phyloP scores from a whole-genome alignment of 1,140 invertebrate genomes.

The Dufourea novaeangliae region DNA sequence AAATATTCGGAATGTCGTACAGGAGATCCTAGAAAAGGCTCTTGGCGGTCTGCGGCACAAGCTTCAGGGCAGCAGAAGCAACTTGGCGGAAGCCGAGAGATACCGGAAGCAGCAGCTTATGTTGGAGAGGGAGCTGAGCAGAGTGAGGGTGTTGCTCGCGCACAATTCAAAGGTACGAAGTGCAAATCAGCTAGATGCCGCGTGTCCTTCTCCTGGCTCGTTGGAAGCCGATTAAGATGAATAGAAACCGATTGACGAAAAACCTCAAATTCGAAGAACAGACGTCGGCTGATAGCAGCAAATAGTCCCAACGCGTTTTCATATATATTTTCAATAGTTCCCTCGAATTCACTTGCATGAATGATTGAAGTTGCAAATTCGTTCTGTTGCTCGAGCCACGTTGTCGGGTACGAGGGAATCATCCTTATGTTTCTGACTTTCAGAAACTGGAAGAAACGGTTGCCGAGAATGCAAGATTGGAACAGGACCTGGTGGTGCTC shows the following conservation, averaged over 20 bases:
- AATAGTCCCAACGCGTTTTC: no score
- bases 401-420: background rate
- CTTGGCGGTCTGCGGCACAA: conserved; percentile 86
- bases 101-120: conserved; percentile 88
- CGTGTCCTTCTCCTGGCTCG: background rate
- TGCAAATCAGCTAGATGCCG: no score
- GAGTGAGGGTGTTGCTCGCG: conserved; percentile 91
- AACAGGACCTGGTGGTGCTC: conserved; percentile 92
- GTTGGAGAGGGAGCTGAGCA: conserved; percentile 91
- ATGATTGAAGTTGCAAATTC: no score
- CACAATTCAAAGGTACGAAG: conserved; percentile 92
- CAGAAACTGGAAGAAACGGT: conserved; percentile 95
- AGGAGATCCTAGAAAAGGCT: conserved; percentile 90
- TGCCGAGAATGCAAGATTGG: conserved; percentile 92
- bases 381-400: background rate
- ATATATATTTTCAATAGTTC: no score
- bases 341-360: background rate
- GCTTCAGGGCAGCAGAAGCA: conserved; percentile 84
- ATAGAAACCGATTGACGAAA: conserved; percentile 29
- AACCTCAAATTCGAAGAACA: background rate
- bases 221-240: background rate
- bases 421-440: conserved; percentile 51
- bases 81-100: conserved; percentile 86
- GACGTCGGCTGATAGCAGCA: background rate
- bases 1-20: conserved; percentile 36